These are phyloP conservation scores for Machaerirhynchus nigripectus DNA, from an alignment of 2,113 vertebrate genomes.

Conservation along the genomic window DNA sequence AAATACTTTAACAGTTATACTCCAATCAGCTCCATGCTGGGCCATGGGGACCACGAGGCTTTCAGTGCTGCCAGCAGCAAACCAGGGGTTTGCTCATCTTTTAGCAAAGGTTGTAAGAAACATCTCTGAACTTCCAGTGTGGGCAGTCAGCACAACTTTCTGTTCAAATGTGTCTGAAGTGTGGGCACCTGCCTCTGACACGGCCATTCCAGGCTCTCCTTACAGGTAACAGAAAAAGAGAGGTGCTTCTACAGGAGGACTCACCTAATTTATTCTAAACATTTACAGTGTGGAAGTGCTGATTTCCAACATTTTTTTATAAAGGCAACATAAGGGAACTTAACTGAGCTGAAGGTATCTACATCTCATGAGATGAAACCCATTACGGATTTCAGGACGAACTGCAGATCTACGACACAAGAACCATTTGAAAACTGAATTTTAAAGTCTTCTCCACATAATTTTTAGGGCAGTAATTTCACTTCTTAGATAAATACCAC, in stretches of 20 bases:
- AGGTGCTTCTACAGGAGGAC: not conserved
- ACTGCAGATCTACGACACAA: not conserved
- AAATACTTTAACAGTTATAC: not conserved
- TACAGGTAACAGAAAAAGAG: not conserved
- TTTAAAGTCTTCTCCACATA: not conserved
- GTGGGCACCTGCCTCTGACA: not conserved
- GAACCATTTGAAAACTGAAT: not conserved
- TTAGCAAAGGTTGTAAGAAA: not conserved
- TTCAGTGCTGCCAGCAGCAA: not conserved
- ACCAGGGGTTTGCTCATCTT: not conserved
- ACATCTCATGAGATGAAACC: not conserved
- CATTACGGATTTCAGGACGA: not conserved
- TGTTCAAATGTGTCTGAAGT: fast-evolving
- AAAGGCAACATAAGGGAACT: not conserved
- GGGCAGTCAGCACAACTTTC: not conserved
- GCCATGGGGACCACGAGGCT: not conserved
- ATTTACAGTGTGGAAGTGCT: not conserved
- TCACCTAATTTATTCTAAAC: not conserved
- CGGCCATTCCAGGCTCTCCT: not conserved
- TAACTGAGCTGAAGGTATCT: not conserved
- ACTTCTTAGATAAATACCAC: not conserved
- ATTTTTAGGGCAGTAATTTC: not conserved
- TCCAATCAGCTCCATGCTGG: not conserved
- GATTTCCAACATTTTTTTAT: not conserved
- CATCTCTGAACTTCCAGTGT: not conserved